phyloP scores from a whole-genome alignment of 53 echinoderm and acorn worm species.

The Henricia sp. region DNA sequence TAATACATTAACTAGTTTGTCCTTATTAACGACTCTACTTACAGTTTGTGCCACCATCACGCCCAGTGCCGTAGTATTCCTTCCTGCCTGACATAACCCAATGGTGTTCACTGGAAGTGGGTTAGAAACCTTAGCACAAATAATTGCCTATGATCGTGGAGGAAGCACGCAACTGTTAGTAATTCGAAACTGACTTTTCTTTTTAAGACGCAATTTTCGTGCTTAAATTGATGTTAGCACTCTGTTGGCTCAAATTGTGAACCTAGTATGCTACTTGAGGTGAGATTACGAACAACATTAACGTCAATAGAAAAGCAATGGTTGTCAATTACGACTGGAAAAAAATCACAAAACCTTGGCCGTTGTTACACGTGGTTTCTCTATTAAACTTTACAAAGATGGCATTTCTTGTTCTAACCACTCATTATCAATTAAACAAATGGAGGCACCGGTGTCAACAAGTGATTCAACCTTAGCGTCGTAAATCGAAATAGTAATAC shows the following conservation, averaged over 20 bases:
- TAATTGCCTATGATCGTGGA: conserved; percentile 4
- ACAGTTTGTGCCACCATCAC: not conserved
- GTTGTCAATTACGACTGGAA: not conserved
- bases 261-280: not conserved
- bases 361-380: not conserved
- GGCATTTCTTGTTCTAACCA: too few species aligned
- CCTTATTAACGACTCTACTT: not conserved
- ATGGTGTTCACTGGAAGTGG: not conserved
- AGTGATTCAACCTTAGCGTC: too few species aligned
- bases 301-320: not conserved
- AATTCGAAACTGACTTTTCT: conserved; percentile 8
- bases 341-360: too few species aligned
- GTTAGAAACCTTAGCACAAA: conserved; percentile 23
- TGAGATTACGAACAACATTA: conserved; percentile 6
- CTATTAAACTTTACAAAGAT: not conserved
- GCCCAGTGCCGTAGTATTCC: not conserved
- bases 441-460: too few species aligned
- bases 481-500: too few species aligned
- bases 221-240: conserved; percentile 4
- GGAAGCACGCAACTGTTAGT: not conserved
- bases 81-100: conserved; percentile 15
- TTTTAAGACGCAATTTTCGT: not conserved
- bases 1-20: conserved; percentile 1
- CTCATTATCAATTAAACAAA: too few species aligned
- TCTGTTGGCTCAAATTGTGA: not conserved